phyloP scores from a whole-genome alignment of 2,888 invertebrate species.

The Aproaerema taeniolella region DNA sequence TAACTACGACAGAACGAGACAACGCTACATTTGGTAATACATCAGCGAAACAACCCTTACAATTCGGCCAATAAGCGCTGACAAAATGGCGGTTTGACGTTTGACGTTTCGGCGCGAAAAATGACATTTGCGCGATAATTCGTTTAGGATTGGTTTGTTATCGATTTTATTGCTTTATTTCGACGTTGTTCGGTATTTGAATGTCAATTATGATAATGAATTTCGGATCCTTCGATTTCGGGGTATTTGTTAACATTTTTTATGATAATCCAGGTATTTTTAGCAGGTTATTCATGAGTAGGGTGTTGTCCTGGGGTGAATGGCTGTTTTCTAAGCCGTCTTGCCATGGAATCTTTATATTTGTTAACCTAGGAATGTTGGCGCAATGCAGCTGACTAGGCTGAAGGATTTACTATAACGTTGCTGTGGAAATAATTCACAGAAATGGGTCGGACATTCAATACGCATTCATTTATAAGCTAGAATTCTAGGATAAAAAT shows the following conservation, averaged over 20 bases:
- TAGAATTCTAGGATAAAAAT: no score
- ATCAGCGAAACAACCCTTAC: conserved; percentile 45
- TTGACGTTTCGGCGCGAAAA: conserved; percentile 72
- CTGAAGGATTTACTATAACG: conserved; percentile 11
- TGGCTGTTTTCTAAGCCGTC: conserved; percentile 10
- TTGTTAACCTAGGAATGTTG: conserved; percentile 21
- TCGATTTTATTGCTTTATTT: conserved; percentile 59
- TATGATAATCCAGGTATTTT: no score
- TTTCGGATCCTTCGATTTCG: not conserved
- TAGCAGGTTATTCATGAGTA: conserved; percentile 1
- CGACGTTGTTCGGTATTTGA: conserved; percentile 10
- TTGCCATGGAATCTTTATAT: conserved; percentile 11
- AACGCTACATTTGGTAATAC: conserved; percentile 36
- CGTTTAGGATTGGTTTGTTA: conserved; percentile 44
- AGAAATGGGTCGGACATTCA: conserved; percentile 5
- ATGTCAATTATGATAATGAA: conserved; percentile 7
- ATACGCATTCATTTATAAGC: no score
- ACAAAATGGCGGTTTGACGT: conserved; percentile 63
- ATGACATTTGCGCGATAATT: conserved; percentile 57
- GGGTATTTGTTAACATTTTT: not conserved
- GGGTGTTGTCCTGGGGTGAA: conserved; percentile 13
- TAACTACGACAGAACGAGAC: conserved; percentile 55
- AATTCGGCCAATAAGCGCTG: conserved; percentile 46
- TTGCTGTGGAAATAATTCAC: conserved; percentile 1
- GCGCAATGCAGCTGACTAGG: conserved; percentile 45